Conservation (phyloP, 2,888 invertebrate genomes). For the Chalcosyrphus nemorum region DNA sequence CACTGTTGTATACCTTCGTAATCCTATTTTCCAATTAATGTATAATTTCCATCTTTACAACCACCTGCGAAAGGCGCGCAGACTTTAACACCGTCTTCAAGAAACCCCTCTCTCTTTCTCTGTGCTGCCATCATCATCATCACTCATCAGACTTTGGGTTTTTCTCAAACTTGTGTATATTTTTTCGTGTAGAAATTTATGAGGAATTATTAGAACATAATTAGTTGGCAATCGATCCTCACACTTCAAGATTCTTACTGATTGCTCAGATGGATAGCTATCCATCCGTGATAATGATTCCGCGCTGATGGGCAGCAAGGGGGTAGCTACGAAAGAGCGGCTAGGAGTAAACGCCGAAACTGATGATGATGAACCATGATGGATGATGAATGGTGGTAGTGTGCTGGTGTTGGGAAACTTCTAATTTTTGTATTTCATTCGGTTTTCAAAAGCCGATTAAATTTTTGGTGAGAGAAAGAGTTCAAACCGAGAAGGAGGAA, state of each 20-base stretch:
- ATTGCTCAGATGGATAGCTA: slow-evolving; percentile 48
- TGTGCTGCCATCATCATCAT: neutral
- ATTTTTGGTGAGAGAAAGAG: neutral
- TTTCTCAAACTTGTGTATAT: neutral
- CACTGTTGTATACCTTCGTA: neutral
- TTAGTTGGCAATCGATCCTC: slow-evolving; percentile 59
- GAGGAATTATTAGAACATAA: slow-evolving; percentile 57
- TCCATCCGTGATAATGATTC: slow-evolving; percentile 50
- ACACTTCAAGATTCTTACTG: slow-evolving; percentile 44
- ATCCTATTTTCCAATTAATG: slow-evolving; percentile 53
- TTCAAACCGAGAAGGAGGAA: neutral
- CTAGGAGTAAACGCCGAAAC: slow-evolving; percentile 4
- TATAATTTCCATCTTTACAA: slow-evolving; percentile 3
- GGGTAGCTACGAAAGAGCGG: neutral
- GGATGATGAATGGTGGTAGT: slow-evolving; percentile 41
- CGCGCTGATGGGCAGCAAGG: slow-evolving; percentile 1
- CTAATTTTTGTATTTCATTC: slow-evolving; percentile 33
- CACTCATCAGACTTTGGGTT: neutral
- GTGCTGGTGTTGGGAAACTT: slow-evolving; percentile 37
- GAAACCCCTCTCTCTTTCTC: too few species aligned
- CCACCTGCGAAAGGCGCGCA: neutral
- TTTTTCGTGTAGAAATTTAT: slow-evolving; percentile 11
- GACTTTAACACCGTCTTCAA: neutral
- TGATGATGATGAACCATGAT: slow-evolving; percentile 43
- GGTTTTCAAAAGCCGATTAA: slow-evolving; percentile 41